Base-by-base conservation (phyloP, 2,888 invertebrate genomes). In the Notocelia uddmanniana region DNA sequence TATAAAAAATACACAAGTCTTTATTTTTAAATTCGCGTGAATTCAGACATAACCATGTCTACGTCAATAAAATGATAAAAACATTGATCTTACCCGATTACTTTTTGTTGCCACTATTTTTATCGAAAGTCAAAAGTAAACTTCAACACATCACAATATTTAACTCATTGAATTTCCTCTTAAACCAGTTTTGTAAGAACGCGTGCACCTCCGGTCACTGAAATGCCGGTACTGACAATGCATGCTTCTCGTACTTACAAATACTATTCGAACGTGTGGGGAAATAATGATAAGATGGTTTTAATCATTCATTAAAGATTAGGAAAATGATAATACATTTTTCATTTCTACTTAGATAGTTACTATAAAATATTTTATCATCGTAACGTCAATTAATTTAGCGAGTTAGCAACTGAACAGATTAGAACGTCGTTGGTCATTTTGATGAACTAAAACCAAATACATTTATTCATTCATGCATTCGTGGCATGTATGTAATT, bases 141-240 rank as follows among this genome's bases (percentile, higher is more conserved):
- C 78, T 76, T 73, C 64, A 11, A 37, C 62, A 74, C 55, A 63
- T 63, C 34, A 57, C 45, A 41, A 54, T 34, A 55, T 18, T 37
- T 18, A 11, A 66, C 6, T 37, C 26, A 10, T 45, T 18, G 9
- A 23, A 26, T 31, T 45, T 21, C 8, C 11, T 18, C 26, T 31
- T 11, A 13, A 26, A 73, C 66, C 37, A n/a, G 11, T 64, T 64
- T 54, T 10, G 52, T 54, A 45, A 8, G 23, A 64, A 74, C 66
- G 71, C 80, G 80, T 76, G 69, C 60, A 64, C 34, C 48, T 71
- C 54, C 74, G 71, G 73, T 60, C 75, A 78, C 75, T 64, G 59
- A 63, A 68, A 48, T 55, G 68, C 69, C 72, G 70, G 75, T 64
- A 80, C 79, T 80, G 78, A 59, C 71, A 19, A 59, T 6, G 5